Percentiles rank a stretch among this genome's conserved stretches.
These are phyloP conservation scores for Minunthozetes semirufus DNA, from an alignment of 2,888 invertebrate species.

Conservation along the genomic window DNA sequence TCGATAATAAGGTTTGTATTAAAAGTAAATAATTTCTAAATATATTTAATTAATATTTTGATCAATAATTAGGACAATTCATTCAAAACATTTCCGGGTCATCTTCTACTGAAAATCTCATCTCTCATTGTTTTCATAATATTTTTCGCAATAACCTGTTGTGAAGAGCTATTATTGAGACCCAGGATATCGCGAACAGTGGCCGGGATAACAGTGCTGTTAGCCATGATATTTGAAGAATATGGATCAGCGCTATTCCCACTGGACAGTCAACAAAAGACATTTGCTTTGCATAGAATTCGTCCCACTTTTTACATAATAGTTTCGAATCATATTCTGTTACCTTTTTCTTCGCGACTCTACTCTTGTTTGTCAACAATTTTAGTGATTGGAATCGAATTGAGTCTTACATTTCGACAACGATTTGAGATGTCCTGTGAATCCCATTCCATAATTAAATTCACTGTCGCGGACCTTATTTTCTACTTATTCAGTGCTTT, in stretches of 20 bases:
- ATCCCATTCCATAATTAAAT: constrained; percentile 1
- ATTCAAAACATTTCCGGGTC: constrained; percentile 23
- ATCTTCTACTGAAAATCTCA: constrained; percentile 23
- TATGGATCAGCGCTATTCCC: constrained; percentile 35
- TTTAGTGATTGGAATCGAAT: constrained; percentile 61
- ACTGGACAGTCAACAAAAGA: neutral
- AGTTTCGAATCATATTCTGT: constrained; percentile 72
- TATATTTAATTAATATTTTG: neutral
- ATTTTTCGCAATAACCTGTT: constrained; percentile 35
- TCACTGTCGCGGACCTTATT: constrained; percentile 56
- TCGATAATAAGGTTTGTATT: constrained; percentile 34
- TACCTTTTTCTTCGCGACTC: constrained; percentile 68
- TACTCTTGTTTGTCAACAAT: constrained; percentile 64
- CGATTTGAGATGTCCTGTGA: neutral
- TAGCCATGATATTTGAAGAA: constrained; percentile 38
- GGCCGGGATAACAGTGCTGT: constrained; percentile 39
- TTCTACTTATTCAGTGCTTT: constrained; percentile 68
- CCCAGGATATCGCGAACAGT: constrained; percentile 38
- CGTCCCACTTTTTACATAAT: constrained; percentile 53
- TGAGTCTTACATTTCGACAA: constrained; percentile 51
- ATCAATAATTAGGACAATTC: no score
- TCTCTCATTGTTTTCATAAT: constrained; percentile 35
- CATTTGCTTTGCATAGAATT: constrained; percentile 34
- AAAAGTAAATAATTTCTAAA: neutral
- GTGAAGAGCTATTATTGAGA: constrained; percentile 41